A percentile compares a stretch with the other conserved stretches of the same genome.
Evolutionary conservation across 2,888 invertebrate species (phyloP).

Genomic region (Plagodis dolabraria): DNA sequence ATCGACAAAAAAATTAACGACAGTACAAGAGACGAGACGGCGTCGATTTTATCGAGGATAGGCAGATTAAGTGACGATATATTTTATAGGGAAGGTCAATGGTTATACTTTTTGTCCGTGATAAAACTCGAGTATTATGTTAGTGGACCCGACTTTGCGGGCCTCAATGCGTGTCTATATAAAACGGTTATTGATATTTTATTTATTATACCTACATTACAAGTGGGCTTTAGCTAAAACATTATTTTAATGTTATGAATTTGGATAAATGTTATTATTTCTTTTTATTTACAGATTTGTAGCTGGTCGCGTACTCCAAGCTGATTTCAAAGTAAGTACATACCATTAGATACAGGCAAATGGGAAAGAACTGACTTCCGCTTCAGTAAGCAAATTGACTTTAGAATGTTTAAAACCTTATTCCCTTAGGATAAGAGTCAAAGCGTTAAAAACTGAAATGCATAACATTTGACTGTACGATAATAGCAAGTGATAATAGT

Average conservation of each 20-base stretch:
- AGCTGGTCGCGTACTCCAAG: slow-evolving; percentile 35
- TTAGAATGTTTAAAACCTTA: slow-evolving; percentile 13
- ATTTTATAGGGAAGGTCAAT: slow-evolving; percentile 29
- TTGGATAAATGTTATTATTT: slow-evolving; percentile 24
- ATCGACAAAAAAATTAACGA: slow-evolving; percentile 29
- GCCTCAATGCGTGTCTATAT: background rate
- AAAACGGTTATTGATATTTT: too few species aligned
- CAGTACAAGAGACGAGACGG: slow-evolving; percentile 23
- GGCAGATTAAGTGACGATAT: slow-evolving; percentile 39
- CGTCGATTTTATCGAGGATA: slow-evolving; percentile 36
- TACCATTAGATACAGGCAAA: slow-evolving; percentile 26
- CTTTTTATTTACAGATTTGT: slow-evolving; percentile 50
- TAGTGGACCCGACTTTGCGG: slow-evolving; percentile 2
- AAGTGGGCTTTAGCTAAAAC: background rate
- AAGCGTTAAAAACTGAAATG: slow-evolving; percentile 5
- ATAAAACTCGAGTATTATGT: slow-evolving; percentile 17
- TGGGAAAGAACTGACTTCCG: slow-evolving; percentile 13
- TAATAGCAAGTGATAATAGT: slow-evolving; percentile 27
- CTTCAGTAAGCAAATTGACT: slow-evolving; percentile 12
- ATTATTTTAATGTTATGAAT: too few species aligned
- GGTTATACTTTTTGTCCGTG: slow-evolving; percentile 19
- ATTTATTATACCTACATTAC: background rate
- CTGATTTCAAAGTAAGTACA: slow-evolving; percentile 51
- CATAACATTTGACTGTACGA: slow-evolving; percentile 27
- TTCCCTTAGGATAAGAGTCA: slow-evolving; percentile 11